These are phyloP conservation scores for Vesta saturnalis DNA, from an alignment of 2,888 invertebrate genomes.

Conservation along the genomic window DNA sequence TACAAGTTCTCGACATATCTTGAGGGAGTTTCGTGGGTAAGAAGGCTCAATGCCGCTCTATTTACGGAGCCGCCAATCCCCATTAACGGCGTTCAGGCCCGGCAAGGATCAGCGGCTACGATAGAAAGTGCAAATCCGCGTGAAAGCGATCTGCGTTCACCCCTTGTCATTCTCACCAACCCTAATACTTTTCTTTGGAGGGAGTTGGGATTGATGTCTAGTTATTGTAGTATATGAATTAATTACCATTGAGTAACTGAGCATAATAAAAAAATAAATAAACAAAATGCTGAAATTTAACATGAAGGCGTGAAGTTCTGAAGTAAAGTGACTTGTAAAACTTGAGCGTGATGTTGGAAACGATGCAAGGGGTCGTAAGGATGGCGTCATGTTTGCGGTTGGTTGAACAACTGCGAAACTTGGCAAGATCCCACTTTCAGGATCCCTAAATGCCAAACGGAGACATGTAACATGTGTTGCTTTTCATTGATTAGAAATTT, in stretches of 20 bases:
- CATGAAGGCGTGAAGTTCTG: slow-evolving; percentile 51
- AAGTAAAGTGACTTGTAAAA: slow-evolving; percentile 52
- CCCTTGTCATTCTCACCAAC: slow-evolving; percentile 50
- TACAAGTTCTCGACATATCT: slow-evolving; percentile 40
- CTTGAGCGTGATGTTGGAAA: slow-evolving; percentile 47
- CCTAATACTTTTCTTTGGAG: slow-evolving; percentile 32
- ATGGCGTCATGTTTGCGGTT: slow-evolving; percentile 62
- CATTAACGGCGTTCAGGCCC: slow-evolving; percentile 59
- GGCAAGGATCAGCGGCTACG: slow-evolving; percentile 55
- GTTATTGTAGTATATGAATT: slow-evolving; percentile 5
- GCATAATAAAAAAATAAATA: slow-evolving; percentile 2
- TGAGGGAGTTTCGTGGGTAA: slow-evolving; percentile 46
- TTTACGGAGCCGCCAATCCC: slow-evolving; percentile 63
- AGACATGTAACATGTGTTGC: slow-evolving; percentile 31
- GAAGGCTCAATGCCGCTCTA: slow-evolving; percentile 63
- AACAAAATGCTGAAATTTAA: slow-evolving; percentile 38
- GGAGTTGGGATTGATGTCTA: not conserved
- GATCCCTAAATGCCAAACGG: slow-evolving; percentile 32
- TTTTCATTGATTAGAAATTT: slow-evolving; percentile 31
- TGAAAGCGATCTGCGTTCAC: slow-evolving; percentile 57
- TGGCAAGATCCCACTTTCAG: slow-evolving; percentile 47
- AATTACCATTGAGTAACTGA: not conserved
- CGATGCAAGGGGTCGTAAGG: slow-evolving; percentile 46
- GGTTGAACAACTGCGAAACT: slow-evolving; percentile 61
- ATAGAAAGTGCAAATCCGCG: slow-evolving; percentile 58